Conservation (phyloP, 2,113 vertebrate genomes). For the Bombycilla garrulus region DNA sequence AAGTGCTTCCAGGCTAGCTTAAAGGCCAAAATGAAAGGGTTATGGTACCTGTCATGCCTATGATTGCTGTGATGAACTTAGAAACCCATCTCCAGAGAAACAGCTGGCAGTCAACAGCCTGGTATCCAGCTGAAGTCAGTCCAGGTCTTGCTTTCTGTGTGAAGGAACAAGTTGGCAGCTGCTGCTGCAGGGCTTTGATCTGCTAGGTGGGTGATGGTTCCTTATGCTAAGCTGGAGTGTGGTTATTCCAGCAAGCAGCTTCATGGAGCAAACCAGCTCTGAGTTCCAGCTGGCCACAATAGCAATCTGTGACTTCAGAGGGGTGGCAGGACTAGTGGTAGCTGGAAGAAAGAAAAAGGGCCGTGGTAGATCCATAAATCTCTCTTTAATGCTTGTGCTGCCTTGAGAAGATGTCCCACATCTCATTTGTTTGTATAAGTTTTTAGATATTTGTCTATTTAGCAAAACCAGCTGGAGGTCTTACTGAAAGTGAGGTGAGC, state of each 20-base stretch:
- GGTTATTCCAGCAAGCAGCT: background rate
- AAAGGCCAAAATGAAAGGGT: background rate
- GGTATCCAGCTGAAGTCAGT: background rate
- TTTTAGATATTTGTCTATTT: background rate
- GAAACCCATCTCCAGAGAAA: background rate
- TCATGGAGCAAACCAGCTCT: background rate
- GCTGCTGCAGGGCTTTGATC: background rate
- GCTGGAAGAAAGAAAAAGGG: background rate
- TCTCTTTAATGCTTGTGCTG: background rate
- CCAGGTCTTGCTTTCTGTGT: background rate
- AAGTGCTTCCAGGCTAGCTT: background rate
- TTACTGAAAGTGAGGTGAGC: background rate
- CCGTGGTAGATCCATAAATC: background rate
- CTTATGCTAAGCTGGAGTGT: accelerated
- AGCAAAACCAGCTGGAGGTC: background rate
- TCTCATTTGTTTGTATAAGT: background rate
- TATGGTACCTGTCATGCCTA: background rate
- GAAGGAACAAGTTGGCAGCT: background rate
- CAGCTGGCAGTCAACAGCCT: background rate
- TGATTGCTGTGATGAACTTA: background rate
- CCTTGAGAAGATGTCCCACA: background rate
- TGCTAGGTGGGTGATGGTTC: background rate
- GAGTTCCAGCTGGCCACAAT: background rate
- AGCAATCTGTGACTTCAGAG: background rate
- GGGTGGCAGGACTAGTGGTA: background rate